phyloP scores from a whole-genome alignment of 2,888 invertebrate species.

The Gymnosoma rotundatum region DNA sequence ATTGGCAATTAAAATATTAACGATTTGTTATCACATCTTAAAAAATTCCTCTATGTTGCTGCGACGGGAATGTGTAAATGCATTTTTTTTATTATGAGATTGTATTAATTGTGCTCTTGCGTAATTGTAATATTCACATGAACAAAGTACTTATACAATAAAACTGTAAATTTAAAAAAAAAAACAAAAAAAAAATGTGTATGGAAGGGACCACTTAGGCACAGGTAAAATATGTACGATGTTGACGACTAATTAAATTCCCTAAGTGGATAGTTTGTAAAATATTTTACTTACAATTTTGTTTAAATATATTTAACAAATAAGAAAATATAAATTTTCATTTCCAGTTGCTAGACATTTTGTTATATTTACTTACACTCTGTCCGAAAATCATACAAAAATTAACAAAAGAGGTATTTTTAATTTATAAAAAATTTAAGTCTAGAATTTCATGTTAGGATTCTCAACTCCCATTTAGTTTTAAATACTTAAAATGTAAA shows the following conservation, averaged over 20 bases:
- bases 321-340: too few species aligned
- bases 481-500: too few species aligned
- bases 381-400: too few species aligned
- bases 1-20: neutral
- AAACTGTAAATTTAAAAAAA: constrained; percentile 7
- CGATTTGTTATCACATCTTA: constrained; percentile 39
- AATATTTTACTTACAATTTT: too few species aligned
- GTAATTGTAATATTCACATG: constrained; percentile 33
- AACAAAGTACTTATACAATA: neutral
- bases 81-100: neutral
- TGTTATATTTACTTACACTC: too few species aligned
- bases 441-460: too few species aligned
- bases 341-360: too few species aligned
- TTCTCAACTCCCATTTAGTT: too few species aligned
- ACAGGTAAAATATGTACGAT: constrained; percentile 19
- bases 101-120: constrained; percentile 52
- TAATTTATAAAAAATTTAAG: too few species aligned
- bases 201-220: too few species aligned
- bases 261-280: neutral
- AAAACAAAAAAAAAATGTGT: constrained; percentile 17
- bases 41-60: constrained; percentile 24
- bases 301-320: too few species aligned
- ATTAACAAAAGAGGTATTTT: too few species aligned
- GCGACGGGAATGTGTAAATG: constrained; percentile 4
- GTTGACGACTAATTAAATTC: neutral